A percentile compares a stretch with the other conserved stretches of the same genome.
phyloP scores from a whole-genome alignment of 2,113 vertebrate species.

The Ceyx melanurus region DNA sequence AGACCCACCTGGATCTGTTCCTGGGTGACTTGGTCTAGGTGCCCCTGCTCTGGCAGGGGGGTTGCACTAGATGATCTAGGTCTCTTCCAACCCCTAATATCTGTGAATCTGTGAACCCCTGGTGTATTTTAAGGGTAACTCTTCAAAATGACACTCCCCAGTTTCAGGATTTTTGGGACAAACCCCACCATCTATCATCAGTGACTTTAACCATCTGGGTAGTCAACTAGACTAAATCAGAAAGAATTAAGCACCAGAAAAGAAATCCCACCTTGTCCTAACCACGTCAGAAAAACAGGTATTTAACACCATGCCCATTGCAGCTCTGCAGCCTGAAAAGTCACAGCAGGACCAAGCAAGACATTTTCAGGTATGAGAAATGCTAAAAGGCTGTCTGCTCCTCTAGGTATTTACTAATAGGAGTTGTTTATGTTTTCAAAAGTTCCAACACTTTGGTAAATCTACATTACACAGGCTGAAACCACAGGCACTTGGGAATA shows the following conservation, averaged over 20 bases:
- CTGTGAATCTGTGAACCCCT: not conserved
- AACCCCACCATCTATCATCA: not conserved
- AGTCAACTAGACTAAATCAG: not conserved
- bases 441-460: not conserved
- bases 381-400: not conserved
- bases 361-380: not conserved
- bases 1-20: no score
- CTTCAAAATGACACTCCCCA: not conserved
- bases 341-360: not conserved
- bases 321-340: not conserved
- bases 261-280: not conserved
- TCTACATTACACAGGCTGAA: not conserved
- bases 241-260: not conserved
- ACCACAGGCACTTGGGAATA: not conserved
- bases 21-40: no score
- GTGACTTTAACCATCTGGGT: not conserved
- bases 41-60: no score
- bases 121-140: fast-evolving
- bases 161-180: not conserved
- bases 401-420: not conserved
- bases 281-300: no score
- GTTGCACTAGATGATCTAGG: no score
- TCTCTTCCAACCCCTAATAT: not conserved
- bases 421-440: not conserved
- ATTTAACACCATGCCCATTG: fast-evolving